Evolutionary conservation across 2,797 vertebrate species (phyloP).

Genomic region (Malacoctenus gilli): DNA sequence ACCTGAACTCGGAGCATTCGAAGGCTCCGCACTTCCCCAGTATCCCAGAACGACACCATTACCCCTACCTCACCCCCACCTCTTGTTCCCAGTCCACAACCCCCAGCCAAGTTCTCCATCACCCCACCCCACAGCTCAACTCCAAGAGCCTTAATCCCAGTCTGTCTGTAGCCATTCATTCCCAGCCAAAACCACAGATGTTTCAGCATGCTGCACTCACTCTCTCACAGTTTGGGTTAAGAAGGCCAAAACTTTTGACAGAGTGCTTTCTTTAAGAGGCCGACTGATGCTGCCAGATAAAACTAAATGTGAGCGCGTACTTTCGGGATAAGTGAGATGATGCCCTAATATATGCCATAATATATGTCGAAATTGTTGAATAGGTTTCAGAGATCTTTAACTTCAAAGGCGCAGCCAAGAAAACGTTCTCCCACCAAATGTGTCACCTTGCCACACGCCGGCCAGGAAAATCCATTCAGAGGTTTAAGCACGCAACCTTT

Average conservation of each 20-base stretch:
- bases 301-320: conserved; percentile 34
- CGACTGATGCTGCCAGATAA: conserved; percentile 36
- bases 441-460: too few relatives aligned
- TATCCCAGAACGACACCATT: conserved; percentile 32
- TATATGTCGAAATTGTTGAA: conserved; percentile 24
- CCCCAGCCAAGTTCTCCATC: conserved; percentile 36
- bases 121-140: conserved; percentile 40
- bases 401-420: too few relatives aligned
- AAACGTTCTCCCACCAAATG: too few relatives aligned
- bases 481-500: conserved; percentile 7
- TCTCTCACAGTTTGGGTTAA: conserved; percentile 56
- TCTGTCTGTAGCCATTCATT: conserved; percentile 59
- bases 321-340: conserved; percentile 33
- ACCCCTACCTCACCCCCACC: conserved; percentile 36
- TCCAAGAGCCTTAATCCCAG: conserved; percentile 57
- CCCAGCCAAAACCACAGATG: conserved; percentile 68
- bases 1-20: conserved; percentile 18
- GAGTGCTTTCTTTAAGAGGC: conserved; percentile 44
- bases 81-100: conserved; percentile 35
- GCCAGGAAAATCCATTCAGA: too few relatives aligned
- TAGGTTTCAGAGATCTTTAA: too few relatives aligned
- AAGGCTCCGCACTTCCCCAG: not conserved
- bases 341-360: too few relatives aligned
- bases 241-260: conserved; percentile 45
- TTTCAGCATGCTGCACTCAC: conserved; percentile 46